A percentile compares a stretch with the other conserved stretches of the same genome.
Evolutionary conservation across 2,888 invertebrate species (phyloP).

Genomic region (Ichneumon xanthorius): DNA sequence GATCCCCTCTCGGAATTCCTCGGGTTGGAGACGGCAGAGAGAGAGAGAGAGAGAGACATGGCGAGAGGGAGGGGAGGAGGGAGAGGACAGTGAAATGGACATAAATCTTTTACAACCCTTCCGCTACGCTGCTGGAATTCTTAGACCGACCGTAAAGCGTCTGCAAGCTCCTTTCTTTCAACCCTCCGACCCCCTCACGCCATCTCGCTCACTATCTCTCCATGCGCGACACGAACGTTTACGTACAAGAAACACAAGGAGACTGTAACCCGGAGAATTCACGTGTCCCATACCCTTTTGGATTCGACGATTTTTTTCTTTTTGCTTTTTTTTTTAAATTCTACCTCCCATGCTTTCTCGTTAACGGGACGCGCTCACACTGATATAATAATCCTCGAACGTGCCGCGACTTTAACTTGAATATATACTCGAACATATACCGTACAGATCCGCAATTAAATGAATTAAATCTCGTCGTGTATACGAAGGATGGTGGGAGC

Average conservation of each 20-base stretch:
- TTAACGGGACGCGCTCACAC: background rate
- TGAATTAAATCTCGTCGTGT: conserved; percentile 32
- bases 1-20: conserved; percentile 31
- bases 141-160: conserved; percentile 67
- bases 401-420: conserved; percentile 1
- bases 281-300: background rate
- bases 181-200: conserved; percentile 23
- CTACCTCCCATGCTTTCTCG: background rate
- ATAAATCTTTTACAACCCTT: conserved; percentile 72
- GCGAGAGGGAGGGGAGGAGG: too few relatives aligned
- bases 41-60: conserved; percentile 21
- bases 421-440: conserved; percentile 15
- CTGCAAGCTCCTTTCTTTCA: conserved; percentile 60
- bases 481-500: background rate
- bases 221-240: conserved; percentile 18
- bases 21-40: background rate
- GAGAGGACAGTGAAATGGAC: conserved; percentile 63
- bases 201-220: background rate
- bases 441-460: conserved; percentile 33
- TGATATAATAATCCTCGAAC: conserved; percentile 32
- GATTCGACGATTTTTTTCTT: background rate
- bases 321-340: background rate
- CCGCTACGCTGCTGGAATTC: conserved; percentile 69
- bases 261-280: conserved; percentile 2
- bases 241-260: conserved; percentile 12